phyloP scores from a whole-genome alignment of 2,888 invertebrate species.

The Amiota communis region DNA sequence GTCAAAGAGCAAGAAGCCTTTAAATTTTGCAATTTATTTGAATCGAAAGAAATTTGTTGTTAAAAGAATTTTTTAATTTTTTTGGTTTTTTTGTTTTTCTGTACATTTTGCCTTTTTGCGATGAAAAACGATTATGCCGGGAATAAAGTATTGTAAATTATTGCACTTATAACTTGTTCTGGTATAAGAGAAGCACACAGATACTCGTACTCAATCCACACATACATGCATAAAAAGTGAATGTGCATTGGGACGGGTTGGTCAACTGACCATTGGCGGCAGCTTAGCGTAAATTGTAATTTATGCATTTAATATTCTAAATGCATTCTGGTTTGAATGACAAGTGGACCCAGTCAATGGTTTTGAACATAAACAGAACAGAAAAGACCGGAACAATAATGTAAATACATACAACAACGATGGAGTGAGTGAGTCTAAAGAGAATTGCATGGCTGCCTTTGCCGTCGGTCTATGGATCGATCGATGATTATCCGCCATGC shows the following conservation, averaged over 20 bases:
- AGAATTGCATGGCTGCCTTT: neutral
- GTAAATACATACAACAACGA: too few species aligned
- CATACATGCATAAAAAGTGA: neutral
- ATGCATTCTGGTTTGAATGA: slow-evolving; percentile 40
- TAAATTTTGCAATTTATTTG: slow-evolving; percentile 19
- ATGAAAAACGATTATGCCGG: slow-evolving; percentile 14
- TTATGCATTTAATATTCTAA: slow-evolving; percentile 52
- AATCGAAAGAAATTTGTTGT: slow-evolving; percentile 7
- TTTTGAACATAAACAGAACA: slow-evolving; percentile 5
- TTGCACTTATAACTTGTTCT: slow-evolving; percentile 55
- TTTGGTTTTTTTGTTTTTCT: neutral
- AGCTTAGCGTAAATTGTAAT: slow-evolving; percentile 61
- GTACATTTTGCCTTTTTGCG: neutral
- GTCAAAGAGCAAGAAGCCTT: neutral
- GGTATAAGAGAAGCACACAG: neutral
- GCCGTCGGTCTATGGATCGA: neutral
- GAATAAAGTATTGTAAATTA: slow-evolving; percentile 56
- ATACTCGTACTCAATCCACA: neutral
- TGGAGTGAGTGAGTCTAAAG: neutral
- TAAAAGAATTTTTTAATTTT: neutral
- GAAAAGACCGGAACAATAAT: neutral
- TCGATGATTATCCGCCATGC: slow-evolving; percentile 18
- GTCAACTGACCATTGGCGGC: slow-evolving; percentile 38
- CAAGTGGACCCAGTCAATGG: slow-evolving; percentile 40
- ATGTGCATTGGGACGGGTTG: neutral